Base-by-base conservation (phyloP, 92 coral and sea anemone genomes). In the Bergia sp. region DNA sequence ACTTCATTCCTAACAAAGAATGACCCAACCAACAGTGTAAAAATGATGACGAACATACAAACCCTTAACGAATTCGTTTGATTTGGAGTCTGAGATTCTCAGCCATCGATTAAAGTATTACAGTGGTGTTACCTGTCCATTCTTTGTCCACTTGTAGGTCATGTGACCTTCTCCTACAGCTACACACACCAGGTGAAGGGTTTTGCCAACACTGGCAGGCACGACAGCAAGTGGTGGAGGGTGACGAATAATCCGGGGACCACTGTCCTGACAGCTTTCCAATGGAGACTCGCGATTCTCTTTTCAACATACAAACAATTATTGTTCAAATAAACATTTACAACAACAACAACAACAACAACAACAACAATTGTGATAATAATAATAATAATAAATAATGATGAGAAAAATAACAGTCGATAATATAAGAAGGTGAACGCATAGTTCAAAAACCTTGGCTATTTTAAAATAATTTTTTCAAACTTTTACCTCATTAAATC, bases 161-260 rank as follows among this genome's bases (percentile, higher is more conserved):
- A 36, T 55, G 20, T 12, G 79, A 13, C 65, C 79, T 36, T 82
- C 57, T 11, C 66, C 87, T 11, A 38, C 45, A 2, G 87, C 87
- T 16, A 42, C 65, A 29, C 87, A 84, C 5, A 15, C 87, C 61
- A 84, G 37, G 7, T 84, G 44, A 2, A 69, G 37, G 7, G 37
- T 67, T 84, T 84, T 84, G 13, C 87, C 87, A 29, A 84, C 79
- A 49, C n/a, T 45, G 18, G 78, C 87, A 13, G 87, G 87, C 23
- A 84, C 39, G 43, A 84, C 15, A 84, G 87, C 75, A 4, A 84
- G 87, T 0, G 87, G 87, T 13, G 87, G 78, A 13, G 87, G 87
- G 21, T 74, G 66, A 36, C 77, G 79, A 71, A 72, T 16, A 23
- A 84, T 84, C 38, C 87, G 87, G 0, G 87, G 87, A 21, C 87